Percentiles rank a stretch among this genome's conserved stretches.
phyloP scores from a whole-genome alignment of 2,797 vertebrate species.

The Falco rusticolus region DNA sequence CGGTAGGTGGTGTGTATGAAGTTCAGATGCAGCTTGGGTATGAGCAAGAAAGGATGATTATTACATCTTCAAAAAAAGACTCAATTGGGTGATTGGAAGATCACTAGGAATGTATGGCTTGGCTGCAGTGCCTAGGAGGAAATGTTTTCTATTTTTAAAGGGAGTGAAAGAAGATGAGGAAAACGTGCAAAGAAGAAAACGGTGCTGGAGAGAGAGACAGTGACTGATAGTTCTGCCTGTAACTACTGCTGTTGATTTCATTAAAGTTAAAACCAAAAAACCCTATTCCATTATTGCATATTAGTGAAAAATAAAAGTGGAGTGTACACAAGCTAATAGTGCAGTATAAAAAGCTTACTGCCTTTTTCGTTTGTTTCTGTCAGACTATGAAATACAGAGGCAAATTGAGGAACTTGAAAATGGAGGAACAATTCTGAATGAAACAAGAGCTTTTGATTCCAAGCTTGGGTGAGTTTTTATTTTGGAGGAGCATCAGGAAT shows the following conservation, averaged over 20 bases:
- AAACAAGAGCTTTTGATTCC: constrained; percentile 93
- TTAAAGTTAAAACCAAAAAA: constrained; percentile 29
- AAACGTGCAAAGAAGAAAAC: neutral
- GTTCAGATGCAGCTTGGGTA: neutral
- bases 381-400: constrained; percentile 97
- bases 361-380: constrained; percentile 47
- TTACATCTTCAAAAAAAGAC: neutral
- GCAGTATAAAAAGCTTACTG: neutral
- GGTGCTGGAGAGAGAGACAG: neutral
- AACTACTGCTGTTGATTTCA: constrained; percentile 42
- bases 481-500: neutral
- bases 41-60: neutral
- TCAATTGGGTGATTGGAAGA: neutral
- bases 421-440: constrained; percentile 89
- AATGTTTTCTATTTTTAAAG: constrained; percentile 25
- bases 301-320: constrained; percentile 47
- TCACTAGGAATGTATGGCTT: neutral
- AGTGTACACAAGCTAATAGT: neutral
- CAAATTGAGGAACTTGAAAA: constrained; percentile 88
- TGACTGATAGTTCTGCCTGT: constrained; percentile 12
- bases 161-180: neutral
- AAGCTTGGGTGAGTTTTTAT: constrained; percentile 88
- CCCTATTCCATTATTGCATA: constrained; percentile 6
- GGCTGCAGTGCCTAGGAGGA: constrained; percentile 7
- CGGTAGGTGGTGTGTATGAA: neutral